Base-by-base conservation (phyloP, 2,888 invertebrate species). In the Agrilus cyanescens region DNA sequence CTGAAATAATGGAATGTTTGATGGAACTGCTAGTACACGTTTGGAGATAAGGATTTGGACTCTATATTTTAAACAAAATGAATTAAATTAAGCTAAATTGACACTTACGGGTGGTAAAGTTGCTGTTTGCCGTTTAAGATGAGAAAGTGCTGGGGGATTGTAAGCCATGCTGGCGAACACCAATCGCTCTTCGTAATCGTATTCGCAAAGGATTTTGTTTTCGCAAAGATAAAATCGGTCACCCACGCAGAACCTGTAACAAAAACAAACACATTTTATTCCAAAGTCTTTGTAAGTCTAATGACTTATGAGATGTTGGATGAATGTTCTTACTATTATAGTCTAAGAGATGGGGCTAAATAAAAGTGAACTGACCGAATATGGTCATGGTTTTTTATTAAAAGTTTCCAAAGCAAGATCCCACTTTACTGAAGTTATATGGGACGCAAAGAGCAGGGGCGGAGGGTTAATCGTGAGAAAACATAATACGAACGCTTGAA, bases 151-250 rank as follows among this genome's bases (percentile, higher is more conserved):
- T 35, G 76, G 82, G 45, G 88, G 87, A 67, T 85, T 85, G 63
- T 84, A 82, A 7, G 86, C 84, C 82, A 88, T 84, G 65, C 84
- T 87, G 40, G 89, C 88, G 63, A 90, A 90, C 58, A 90, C 85
- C 68, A 89, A 76, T 57, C 90, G 70, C 67, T 91, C 91, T 62
- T 91, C 90, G 67, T 91, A 91, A 70, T 93, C 91, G 69, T 89
- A 89, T 68, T 91, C 90, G 72, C 91, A 93, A 37, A 93, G 77
- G 56, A 93, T 90, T 73, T 89, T 88, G 73, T 91, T 91, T 71
- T 91, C 90, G 67, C 87, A 88, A 58, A 91, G 73, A 70, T 90
- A 93, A 68, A 90, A 93, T 59, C 87, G 77, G 68, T 93, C 93
- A 18, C 93, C 93, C 37, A 93, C 90, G 71, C 93, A 93, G 74